These are phyloP conservation scores for Gambusia holbrooki DNA, from an alignment of 2,113 vertebrate species.

Conservation along the genomic window DNA sequence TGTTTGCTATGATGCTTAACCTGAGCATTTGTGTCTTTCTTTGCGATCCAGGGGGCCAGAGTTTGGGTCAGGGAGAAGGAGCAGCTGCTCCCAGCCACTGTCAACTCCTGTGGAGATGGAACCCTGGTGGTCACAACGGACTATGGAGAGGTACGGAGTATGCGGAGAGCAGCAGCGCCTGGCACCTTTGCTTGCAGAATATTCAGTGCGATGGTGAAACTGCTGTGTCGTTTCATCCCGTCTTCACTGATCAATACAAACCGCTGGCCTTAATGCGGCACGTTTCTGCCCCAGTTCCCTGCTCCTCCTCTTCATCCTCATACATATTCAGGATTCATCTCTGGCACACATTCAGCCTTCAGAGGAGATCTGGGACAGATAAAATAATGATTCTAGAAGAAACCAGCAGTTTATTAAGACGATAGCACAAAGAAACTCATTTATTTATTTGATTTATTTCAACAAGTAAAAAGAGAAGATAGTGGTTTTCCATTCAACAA, in stretches of 20 bases:
- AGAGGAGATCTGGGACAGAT: conserved; percentile 35
- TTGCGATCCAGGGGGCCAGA: conserved; percentile 84
- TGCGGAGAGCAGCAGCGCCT: not conserved
- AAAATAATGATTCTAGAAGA: conserved; percentile 23
- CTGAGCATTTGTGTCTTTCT: conserved; percentile 39
- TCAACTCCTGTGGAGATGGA: conserved; percentile 83
- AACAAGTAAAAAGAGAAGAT: no score
- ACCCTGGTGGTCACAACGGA: conserved; percentile 85
- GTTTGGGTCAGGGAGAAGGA: conserved; percentile 89
- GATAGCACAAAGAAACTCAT: no score
- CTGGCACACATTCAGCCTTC: conserved; percentile 64
- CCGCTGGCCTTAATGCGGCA: conserved; percentile 45
- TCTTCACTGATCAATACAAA: conserved; percentile 42
- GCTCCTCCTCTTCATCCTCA: conserved; percentile 38
- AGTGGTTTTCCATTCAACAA: no score
- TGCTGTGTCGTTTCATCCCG: conserved; percentile 41
- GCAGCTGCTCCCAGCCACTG: conserved; percentile 86
- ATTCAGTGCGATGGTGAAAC: conserved; percentile 34
- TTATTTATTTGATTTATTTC: no score
- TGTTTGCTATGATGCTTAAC: not conserved
- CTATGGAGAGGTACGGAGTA: conserved; percentile 84
- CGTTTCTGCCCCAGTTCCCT: conserved; percentile 45
- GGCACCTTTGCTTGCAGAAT: conserved; percentile 8
- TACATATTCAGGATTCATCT: conserved; percentile 67
- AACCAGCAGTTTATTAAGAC: not conserved